Evolutionary conservation across 2,888 invertebrate species (phyloP).

Genomic region (Chaitophorus viminalis): DNA sequence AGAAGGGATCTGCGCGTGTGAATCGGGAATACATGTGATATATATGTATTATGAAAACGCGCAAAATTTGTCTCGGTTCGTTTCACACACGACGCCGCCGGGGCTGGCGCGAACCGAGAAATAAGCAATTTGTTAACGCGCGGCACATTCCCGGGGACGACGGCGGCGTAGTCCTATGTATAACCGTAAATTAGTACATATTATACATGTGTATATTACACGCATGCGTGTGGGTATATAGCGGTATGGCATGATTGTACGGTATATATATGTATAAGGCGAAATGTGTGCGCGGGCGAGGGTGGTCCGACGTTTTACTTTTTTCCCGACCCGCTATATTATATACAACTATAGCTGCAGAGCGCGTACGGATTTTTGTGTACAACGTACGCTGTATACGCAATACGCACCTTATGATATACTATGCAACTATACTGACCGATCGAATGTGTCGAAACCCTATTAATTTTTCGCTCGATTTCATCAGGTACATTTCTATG

Average conservation of each 20-base stretch:
- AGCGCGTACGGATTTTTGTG: too few relatives aligned
- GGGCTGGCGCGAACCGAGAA: slow-evolving; percentile 46
- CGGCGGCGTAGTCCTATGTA: slow-evolving; percentile 7
- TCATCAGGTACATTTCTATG: too few relatives aligned
- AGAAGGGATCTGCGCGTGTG: slow-evolving; percentile 48
- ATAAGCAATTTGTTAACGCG: slow-evolving; percentile 51
- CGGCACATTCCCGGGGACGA: neutral
- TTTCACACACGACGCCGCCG: slow-evolving; percentile 59
- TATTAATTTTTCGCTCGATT: too few relatives aligned
- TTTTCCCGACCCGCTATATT: neutral
- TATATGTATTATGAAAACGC: neutral
- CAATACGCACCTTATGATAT: too few relatives aligned
- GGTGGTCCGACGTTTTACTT: neutral
- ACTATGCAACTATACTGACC: too few relatives aligned
- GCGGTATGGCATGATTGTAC: too few relatives aligned
- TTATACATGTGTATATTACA: neutral
- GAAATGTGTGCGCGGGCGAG: neutral
- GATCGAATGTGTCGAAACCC: too few relatives aligned
- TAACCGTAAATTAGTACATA: slow-evolving; percentile 33
- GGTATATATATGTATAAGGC: too few relatives aligned
- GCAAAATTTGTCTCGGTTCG: slow-evolving; percentile 54
- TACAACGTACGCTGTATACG: too few relatives aligned
- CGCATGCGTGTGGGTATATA: too few relatives aligned
- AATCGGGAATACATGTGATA: neutral
- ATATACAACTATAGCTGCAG: too few relatives aligned